Evolutionary conservation across 2,888 invertebrate genomes (phyloP).

Genomic region (Mayetiola destructor): DNA sequence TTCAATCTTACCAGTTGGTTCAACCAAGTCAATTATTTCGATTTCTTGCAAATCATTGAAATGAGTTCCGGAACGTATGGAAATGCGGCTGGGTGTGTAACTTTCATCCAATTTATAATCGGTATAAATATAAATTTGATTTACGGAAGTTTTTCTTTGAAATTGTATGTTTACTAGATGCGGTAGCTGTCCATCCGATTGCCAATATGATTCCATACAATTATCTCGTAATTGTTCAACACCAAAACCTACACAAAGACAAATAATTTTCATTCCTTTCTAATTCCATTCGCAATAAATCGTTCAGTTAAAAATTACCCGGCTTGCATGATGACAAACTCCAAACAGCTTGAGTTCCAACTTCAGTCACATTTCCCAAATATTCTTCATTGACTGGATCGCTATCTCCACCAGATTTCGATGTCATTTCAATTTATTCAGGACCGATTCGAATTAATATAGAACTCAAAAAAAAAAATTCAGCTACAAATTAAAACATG

Average conservation of each 20-base stretch:
- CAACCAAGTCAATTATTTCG: constrained; percentile 82
- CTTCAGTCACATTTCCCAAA: constrained; percentile 51
- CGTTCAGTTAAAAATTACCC: constrained; percentile 40
- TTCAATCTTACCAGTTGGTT: constrained; percentile 55
- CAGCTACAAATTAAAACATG: no score
- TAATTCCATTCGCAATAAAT: background rate
- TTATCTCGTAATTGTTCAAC: constrained; percentile 93
- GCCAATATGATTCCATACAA: constrained; percentile 97
- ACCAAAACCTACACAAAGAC: constrained; percentile 64
- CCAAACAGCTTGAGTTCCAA: constrained; percentile 91
- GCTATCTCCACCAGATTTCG: constrained; percentile 37
- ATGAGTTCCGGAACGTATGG: constrained; percentile 85
- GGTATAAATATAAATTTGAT: constrained; percentile 90
- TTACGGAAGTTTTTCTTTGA: constrained; percentile 83
- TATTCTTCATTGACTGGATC: constrained; percentile 33
- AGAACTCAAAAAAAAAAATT: no score
- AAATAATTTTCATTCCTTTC: background rate
- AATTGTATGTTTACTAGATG: constrained; percentile 96
- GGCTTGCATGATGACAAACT: constrained; percentile 97
- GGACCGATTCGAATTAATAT: background rate
- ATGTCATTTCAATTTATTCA: constrained; percentile 1
- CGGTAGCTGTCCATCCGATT: constrained; percentile 96
- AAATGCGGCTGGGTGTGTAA: constrained; percentile 92
- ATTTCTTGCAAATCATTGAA: constrained; percentile 94
- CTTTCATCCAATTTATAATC: constrained; percentile 98